Evolutionary conservation across 2,797 vertebrate genomes (phyloP).

Genomic region (Prunella strophiata): DNA sequence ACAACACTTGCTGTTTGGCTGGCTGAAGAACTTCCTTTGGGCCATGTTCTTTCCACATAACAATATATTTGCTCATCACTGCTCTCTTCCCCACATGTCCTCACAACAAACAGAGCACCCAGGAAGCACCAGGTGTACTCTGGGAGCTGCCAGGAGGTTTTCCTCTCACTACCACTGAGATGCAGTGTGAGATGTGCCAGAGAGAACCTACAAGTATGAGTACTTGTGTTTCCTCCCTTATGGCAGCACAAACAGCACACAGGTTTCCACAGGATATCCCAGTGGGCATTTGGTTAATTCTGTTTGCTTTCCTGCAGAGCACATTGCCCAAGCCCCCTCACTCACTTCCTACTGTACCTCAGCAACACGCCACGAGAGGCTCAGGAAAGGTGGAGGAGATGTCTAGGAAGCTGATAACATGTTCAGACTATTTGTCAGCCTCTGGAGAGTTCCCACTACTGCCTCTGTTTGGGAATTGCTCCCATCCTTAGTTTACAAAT

Average conservation of each 20-base stretch:
- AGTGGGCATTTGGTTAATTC: neutral
- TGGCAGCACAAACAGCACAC: neutral
- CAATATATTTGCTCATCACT: accelerated
- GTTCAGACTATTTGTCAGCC: slow-evolving; percentile 39
- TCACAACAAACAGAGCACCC: neutral
- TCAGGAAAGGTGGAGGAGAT: slow-evolving; percentile 52
- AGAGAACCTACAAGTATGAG: neutral
- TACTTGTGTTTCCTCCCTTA: neutral
- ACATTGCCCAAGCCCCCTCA: neutral
- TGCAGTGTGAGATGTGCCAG: neutral
- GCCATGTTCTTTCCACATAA: neutral
- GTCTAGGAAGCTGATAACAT: slow-evolving; percentile 51
- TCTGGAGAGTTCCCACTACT: slow-evolving; percentile 40
- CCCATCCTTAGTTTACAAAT: slow-evolving; percentile 40
- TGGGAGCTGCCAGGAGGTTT: neutral
- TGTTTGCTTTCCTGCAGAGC: slow-evolving; percentile 11
- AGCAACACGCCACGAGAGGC: neutral
- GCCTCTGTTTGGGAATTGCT: slow-evolving; percentile 37
- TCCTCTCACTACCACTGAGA: neutral
- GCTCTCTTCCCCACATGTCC: neutral
- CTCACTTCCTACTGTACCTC: neutral
- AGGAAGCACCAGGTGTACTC: neutral
- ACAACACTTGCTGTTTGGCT: neutral
- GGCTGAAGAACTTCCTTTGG: neutral
- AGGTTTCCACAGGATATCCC: neutral